Percentiles rank a stretch among this genome's conserved stretches.
Conservation (phyloP, 1,140 invertebrate genomes). For the Apocrypta bakeri region DNA sequence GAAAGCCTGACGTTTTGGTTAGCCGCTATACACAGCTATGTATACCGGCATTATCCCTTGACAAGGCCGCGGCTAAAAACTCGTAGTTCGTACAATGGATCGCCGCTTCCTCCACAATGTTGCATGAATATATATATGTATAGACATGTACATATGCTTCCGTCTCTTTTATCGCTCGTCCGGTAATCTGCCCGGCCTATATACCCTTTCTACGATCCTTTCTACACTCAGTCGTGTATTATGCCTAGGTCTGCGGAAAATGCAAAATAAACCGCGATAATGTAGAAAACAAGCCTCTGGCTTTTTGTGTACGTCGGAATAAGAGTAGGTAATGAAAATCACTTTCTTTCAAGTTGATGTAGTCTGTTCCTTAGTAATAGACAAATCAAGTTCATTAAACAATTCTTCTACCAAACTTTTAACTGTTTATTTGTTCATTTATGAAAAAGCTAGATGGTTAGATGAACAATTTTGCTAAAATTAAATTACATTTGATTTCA, state of each 20-base stretch:
- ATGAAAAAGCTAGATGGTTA: too few relatives aligned
- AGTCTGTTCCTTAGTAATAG: too few relatives aligned
- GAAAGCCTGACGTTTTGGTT: conserved; percentile 58
- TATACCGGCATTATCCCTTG: conserved; percentile 60
- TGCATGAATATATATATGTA: not conserved
- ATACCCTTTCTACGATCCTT: conserved; percentile 12
- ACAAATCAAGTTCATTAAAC: too few relatives aligned
- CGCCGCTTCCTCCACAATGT: not conserved
- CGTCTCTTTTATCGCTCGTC: not conserved
- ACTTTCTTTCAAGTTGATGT: too few relatives aligned
- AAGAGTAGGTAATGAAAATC: too few relatives aligned
- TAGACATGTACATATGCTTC: not conserved
- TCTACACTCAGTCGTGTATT: conserved; percentile 33
- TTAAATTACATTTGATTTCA: too few relatives aligned
- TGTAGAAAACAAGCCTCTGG: not conserved
- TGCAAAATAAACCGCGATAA: conserved; percentile 18
- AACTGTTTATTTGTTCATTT: too few relatives aligned
- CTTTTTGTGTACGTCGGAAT: too few relatives aligned
- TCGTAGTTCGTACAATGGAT: conserved; percentile 2
- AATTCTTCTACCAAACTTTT: too few relatives aligned
- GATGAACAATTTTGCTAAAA: too few relatives aligned
- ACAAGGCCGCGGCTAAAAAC: conserved; percentile 52
- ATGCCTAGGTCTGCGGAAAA: conserved; percentile 23
- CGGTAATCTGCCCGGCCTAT: not conserved
- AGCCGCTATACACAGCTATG: conserved; percentile 58